phyloP scores from a whole-genome alignment of 2,797 vertebrate species.

The Percopsis omiscomaycus region DNA sequence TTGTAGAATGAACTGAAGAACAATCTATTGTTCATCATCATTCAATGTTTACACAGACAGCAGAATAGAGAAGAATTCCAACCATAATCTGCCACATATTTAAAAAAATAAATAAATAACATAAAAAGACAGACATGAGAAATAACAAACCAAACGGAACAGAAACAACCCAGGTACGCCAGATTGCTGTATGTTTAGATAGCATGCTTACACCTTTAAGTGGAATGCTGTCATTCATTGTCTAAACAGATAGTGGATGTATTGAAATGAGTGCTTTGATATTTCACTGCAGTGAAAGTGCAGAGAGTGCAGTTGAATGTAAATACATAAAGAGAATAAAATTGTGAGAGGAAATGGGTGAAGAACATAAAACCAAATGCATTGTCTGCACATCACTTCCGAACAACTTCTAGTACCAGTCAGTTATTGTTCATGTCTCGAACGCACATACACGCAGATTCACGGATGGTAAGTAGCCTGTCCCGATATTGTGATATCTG shows the following conservation, averaged over 20 bases:
- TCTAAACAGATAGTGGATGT: constrained; percentile 81
- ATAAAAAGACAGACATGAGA: constrained; percentile 79
- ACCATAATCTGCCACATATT: constrained; percentile 77
- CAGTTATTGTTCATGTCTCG: constrained; percentile 78
- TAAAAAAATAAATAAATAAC: constrained; percentile 88
- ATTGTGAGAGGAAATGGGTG: constrained; percentile 61
- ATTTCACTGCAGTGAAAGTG: constrained; percentile 56
- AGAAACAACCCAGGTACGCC: constrained; percentile 79
- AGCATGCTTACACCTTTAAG: constrained; percentile 87
- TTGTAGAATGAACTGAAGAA: constrained; percentile 38
- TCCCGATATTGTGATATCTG: constrained; percentile 57
- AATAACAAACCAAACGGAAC: constrained; percentile 65
- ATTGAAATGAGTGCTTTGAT: constrained; percentile 81
- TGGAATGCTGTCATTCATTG: constrained; percentile 81
- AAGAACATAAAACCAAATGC: constrained; percentile 59
- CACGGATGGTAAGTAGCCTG: constrained; percentile 60
- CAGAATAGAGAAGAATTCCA: constrained; percentile 62
- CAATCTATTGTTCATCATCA: constrained; percentile 49
- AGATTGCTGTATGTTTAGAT: constrained; percentile 78
- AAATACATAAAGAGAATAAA: constrained; percentile 66
- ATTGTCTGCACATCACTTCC: constrained; percentile 78
- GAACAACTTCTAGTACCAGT: constrained; percentile 85
- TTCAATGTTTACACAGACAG: constrained; percentile 54
- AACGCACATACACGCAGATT: constrained; percentile 45
- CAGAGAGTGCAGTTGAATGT: constrained; percentile 77